phyloP scores from a whole-genome alignment of 1,140 invertebrate genomes.

The Charaxes varanes region DNA sequence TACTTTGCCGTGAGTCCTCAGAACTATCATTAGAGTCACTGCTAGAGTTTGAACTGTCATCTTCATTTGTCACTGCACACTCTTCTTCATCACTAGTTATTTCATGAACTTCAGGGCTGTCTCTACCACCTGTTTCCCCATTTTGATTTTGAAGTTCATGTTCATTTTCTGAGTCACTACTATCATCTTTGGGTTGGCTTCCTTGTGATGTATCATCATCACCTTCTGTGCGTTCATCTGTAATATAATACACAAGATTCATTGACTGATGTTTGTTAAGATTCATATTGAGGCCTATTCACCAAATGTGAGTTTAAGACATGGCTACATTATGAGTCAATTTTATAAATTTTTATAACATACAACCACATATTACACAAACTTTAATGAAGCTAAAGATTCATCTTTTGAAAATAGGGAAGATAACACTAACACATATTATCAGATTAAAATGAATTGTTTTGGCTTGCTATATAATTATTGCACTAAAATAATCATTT shows the following conservation, averaged over 20 bases:
- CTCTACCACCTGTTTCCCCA: constrained; percentile 35
- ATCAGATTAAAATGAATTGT: too few relatives aligned
- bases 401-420: too few relatives aligned
- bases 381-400: too few relatives aligned
- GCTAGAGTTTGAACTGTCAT: constrained; percentile 65
- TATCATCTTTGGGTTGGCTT: constrained; percentile 64
- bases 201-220: constrained; percentile 68
- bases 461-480: too few relatives aligned
- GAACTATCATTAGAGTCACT: constrained; percentile 61
- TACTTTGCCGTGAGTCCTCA: constrained; percentile 76
- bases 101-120: constrained; percentile 60
- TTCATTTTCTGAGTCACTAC: constrained; percentile 65
- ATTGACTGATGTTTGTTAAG: too few relatives aligned
- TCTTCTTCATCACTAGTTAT: constrained; percentile 67
- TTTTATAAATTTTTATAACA: too few relatives aligned
- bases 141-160: constrained; percentile 55
- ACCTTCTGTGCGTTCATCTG: constrained; percentile 66
- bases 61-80: constrained; percentile 59
- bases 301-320: too few relatives aligned
- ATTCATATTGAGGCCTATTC: too few relatives aligned
- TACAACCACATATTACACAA: too few relatives aligned
- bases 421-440: too few relatives aligned
- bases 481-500: too few relatives aligned
- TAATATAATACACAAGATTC: constrained; percentile 13
- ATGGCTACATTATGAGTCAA: too few relatives aligned